phyloP scores from a whole-genome alignment of 2,888 invertebrate genomes.

The Orchesellides sinensis region DNA sequence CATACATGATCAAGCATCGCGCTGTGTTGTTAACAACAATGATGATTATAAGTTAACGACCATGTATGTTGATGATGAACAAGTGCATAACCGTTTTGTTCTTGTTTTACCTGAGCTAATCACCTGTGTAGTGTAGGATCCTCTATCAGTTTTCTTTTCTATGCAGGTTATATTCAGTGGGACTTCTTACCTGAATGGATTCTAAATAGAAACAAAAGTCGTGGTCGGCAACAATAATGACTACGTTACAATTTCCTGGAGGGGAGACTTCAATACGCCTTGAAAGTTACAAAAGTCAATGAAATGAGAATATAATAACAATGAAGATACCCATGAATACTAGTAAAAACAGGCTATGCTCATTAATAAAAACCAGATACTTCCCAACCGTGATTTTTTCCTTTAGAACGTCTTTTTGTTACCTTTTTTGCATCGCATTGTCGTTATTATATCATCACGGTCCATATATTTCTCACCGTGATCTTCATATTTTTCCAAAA shows the following conservation, averaged over 20 bases:
- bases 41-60: too few species aligned
- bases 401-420: not conserved
- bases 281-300: not conserved
- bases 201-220: too few species aligned
- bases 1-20: slow-evolving; percentile 13
- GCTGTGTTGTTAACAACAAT: too few species aligned
- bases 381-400: slow-evolving; percentile 13
- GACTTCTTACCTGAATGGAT: too few species aligned
- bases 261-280: not conserved
- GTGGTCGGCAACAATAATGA: too few species aligned
- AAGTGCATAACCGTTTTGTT: slow-evolving; percentile 26
- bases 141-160: too few species aligned
- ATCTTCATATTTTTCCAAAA: not conserved
- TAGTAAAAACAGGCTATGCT: slow-evolving; percentile 7
- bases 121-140: too few species aligned
- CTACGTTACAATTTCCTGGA: not conserved
- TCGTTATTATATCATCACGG: slow-evolving; percentile 37
- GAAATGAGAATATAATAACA: slow-evolving; percentile 22
- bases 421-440: slow-evolving; percentile 21
- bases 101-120: slow-evolving; percentile 35
- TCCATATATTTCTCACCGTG: slow-evolving; percentile 54
- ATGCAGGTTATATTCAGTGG: too few species aligned
- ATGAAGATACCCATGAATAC: slow-evolving; percentile 1
- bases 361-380: slow-evolving; percentile 38
- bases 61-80: not conserved